A percentile compares a stretch with the other conserved stretches of the same genome.
These are phyloP conservation scores for Megalops cyprinoides DNA, from an alignment of 2,797 vertebrate species.

Conservation along the genomic window DNA sequence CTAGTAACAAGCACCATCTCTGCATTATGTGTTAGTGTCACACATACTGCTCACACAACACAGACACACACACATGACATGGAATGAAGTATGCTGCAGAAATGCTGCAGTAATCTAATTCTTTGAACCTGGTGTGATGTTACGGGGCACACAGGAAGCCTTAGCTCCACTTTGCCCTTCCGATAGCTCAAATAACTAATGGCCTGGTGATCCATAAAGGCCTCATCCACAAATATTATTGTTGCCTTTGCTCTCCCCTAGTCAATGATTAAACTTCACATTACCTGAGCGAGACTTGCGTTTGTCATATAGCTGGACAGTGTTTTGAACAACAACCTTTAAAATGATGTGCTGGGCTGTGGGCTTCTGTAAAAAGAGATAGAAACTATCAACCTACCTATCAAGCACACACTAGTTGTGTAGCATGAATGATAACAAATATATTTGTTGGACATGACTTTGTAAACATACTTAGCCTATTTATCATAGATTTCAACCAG, in stretches of 20 bases:
- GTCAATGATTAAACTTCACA: slow-evolving; percentile 33
- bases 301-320: not conserved
- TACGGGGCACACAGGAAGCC: slow-evolving; percentile 17
- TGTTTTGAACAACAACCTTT: not conserved
- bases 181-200: slow-evolving; percentile 4
- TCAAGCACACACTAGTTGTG: no score
- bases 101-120: not conserved
- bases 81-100: no score
- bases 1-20: no score
- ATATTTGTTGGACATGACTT: no score
- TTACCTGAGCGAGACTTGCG: slow-evolving; percentile 17
- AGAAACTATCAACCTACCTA: no score
- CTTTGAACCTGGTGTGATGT: slow-evolving; percentile 18
- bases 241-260: slow-evolving; percentile 19
- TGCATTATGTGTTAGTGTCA: no score
- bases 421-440: no score
- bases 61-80: no score
- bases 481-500: no score
- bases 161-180: slow-evolving; percentile 12
- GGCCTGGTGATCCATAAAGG: slow-evolving; percentile 28
- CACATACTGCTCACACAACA: no score
- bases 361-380: not conserved
- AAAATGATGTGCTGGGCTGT: not conserved
- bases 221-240: slow-evolving; percentile 24
- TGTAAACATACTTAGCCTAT: no score